Percentiles rank a stretch among this genome's conserved stretches.
Evolutionary conservation across 2,113 vertebrate species (phyloP).

Genomic region (Engystomops pustulosus): DNA sequence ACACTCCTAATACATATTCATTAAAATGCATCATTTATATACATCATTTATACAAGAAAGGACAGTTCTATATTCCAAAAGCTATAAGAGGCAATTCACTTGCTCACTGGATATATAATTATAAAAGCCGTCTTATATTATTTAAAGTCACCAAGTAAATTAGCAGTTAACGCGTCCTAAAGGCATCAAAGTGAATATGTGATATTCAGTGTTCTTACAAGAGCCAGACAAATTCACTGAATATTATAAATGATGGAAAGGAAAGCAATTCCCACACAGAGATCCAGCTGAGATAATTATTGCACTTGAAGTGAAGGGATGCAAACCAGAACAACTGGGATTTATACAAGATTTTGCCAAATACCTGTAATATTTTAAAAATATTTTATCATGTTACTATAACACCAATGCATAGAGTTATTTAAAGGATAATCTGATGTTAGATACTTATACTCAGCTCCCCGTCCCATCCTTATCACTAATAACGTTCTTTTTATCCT

Average conservation of each 20-base stretch:
- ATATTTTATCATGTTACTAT: no score
- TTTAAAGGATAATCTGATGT: no score
- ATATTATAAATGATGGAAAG: neutral
- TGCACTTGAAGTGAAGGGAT: neutral
- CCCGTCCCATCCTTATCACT: no score
- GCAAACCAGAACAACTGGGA: neutral
- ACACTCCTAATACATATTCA: neutral
- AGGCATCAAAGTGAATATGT: conserved; percentile 15
- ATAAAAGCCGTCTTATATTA: neutral
- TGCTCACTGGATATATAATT: neutral
- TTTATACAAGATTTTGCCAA: neutral
- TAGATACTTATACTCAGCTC: no score
- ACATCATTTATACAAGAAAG: neutral
- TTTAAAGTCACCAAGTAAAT: conserved; percentile 17
- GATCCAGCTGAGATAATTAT: conserved; percentile 8
- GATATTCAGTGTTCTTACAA: conserved; percentile 4
- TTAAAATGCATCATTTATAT: neutral
- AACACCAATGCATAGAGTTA: no score
- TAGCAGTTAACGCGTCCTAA: neutral
- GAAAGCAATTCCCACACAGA: conserved; percentile 3
- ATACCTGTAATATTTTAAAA: no score
- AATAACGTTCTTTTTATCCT: no score
- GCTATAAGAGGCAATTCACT: neutral
- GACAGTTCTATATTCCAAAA: neutral
- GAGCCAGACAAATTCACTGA: conserved; percentile 4